These are phyloP conservation scores for Esox lucius DNA, from an alignment of 2,797 vertebrate genomes.

Conservation along the genomic window DNA sequence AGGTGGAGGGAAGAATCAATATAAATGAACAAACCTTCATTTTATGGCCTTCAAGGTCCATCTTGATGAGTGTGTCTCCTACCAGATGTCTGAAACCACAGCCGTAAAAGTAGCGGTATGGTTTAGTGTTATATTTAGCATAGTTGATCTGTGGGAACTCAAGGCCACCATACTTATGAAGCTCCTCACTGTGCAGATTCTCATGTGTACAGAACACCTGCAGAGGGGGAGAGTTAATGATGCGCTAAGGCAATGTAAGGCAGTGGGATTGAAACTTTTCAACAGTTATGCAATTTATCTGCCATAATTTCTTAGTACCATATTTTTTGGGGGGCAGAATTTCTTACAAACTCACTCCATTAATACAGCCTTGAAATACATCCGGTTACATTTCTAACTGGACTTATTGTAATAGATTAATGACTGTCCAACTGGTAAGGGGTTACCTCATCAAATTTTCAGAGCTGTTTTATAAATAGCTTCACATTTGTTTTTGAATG, in stretches of 20 bases:
- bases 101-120: slow-evolving; percentile 87
- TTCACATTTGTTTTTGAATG: too few relatives aligned
- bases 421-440: too few relatives aligned
- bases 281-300: too few relatives aligned
- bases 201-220: slow-evolving; percentile 87
- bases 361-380: too few relatives aligned
- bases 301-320: too few relatives aligned
- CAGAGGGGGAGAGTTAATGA: not conserved
- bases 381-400: too few relatives aligned
- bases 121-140: slow-evolving; percentile 72
- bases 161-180: slow-evolving; percentile 80
- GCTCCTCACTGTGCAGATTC: slow-evolving; percentile 78
- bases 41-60: slow-evolving; percentile 80
- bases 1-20: not conserved
- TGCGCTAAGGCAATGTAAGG: not conserved
- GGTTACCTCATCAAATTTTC: too few relatives aligned
- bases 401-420: too few relatives aligned
- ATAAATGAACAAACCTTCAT: slow-evolving; percentile 73
- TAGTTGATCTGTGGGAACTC: slow-evolving; percentile 95
- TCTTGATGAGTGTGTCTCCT: slow-evolving; percentile 86
- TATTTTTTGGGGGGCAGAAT: too few relatives aligned
- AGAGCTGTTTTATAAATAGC: too few relatives aligned
- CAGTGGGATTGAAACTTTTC: too few relatives aligned
- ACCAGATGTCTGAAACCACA: slow-evolving; percentile 89
- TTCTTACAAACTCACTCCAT: too few relatives aligned